Evolutionary conservation across 2,113 vertebrate species (phyloP), one percentile per base, ranked within the genome.

Genomic region (Dipodomys ordii): DNA sequence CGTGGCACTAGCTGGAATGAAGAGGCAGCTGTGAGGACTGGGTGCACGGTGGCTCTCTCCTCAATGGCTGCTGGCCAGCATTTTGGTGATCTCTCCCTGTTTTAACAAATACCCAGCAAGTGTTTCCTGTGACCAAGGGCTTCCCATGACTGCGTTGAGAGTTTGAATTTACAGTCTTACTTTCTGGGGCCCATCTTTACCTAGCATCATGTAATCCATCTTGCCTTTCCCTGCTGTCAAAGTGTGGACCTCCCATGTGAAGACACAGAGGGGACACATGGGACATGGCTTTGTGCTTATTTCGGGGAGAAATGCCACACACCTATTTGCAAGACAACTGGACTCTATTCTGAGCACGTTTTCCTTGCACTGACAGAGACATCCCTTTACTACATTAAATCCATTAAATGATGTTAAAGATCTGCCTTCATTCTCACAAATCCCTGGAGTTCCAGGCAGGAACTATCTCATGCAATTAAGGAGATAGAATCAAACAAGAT

Each of bases 401-500:
- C 94, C 93, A 94, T 85, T 93, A 96, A 89, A 87, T 8, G 92
- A 57, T 57, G 90, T 64, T 74, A 57, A 82, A 84, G 83, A 78
- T 64, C 57, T 1, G 3, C 74, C 27, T 71, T 91, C 27, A 84
- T 69, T 73, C 83, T 79, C 92, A 28, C 81, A 95, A 93, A 90
- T 91, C 93, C 94, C 95, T 35, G 49, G 95, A 93, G 85, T 88
- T 83, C 62, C 35, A 77, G 68, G 79, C 94, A 96, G 90, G 81
- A 94, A 92, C 83, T 90, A 96, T 90, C 92, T 96, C 86, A 91
- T 93, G 96, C 96, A 97, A 97, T 97, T 97, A 96, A 92, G 90
- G 78, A 97, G 94, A 96, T 96, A 96, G 67, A 93, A 96, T 97
- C 96, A 96, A 93, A 96, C 93, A 94, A 95, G 95, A 96, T 97